phyloP scores from a whole-genome alignment of 2,888 invertebrate genomes.

The Pseudeuparius sepicola region DNA sequence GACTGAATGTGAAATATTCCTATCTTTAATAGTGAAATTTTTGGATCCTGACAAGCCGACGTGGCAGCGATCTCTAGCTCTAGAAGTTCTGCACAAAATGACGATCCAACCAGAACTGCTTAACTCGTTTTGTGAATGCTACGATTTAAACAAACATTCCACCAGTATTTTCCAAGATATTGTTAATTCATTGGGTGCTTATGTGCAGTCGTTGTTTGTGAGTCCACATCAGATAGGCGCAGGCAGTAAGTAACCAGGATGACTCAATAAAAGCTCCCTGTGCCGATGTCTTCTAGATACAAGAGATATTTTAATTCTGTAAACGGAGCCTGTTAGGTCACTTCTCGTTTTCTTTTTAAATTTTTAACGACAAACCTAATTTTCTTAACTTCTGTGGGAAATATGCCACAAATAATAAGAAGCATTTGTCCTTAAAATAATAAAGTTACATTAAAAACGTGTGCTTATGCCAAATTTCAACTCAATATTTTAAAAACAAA shows the following conservation, averaged over 20 bases:
- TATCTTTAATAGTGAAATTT: slow-evolving; percentile 94
- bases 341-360: too few relatives aligned
- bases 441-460: too few relatives aligned
- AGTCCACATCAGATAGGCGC: slow-evolving; percentile 50
- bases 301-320: too few relatives aligned
- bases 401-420: too few relatives aligned
- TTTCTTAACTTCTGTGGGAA: too few relatives aligned
- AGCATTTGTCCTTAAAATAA: too few relatives aligned
- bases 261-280: too few relatives aligned
- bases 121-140: slow-evolving; percentile 87
- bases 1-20: slow-evolving; percentile 97
- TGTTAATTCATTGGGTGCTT: slow-evolving; percentile 85
- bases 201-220: slow-evolving; percentile 85
- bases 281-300: too few relatives aligned
- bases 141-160: slow-evolving; percentile 89
- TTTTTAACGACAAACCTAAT: too few relatives aligned
- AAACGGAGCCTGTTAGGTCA: too few relatives aligned
- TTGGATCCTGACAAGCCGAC: slow-evolving; percentile 92
- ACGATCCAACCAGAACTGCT: slow-evolving; percentile 79
- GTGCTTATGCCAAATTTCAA: too few relatives aligned
- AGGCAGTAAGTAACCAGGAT: slow-evolving; percentile 38
- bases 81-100: slow-evolving; percentile 94
- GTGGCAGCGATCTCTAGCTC: slow-evolving; percentile 91
- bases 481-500: too few relatives aligned
- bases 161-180: slow-evolving; percentile 93